Base-by-base conservation (phyloP, 2,797 vertebrate species). In the Varecia variegata region DNA sequence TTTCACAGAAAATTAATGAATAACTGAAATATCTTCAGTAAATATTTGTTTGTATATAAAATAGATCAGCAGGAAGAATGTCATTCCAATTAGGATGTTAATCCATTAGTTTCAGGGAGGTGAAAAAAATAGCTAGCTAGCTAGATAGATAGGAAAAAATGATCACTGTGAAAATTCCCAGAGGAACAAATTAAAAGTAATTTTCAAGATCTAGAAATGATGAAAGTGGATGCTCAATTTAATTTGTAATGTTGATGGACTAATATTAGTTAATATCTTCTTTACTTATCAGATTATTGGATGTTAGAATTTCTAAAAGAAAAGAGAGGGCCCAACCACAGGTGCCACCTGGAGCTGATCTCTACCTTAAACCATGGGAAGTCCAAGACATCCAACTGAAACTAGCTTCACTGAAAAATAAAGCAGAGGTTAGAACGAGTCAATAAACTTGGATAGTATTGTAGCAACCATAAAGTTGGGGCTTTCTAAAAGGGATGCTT, bases 1-100 rank as follows among this genome's bases (percentile, higher is more conserved):
- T 62, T 96, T 94, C 70, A 91, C 3, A 91, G 43, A 88, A 73
- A 88, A 68, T 71, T 10, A 74, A 27, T 70, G 77, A 82, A 85
- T 67, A 73, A 58, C 38, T 85, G 20, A 68, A 89, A 60, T 90
- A 91, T 30, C 8, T 86, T 3, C 11, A 84, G 13, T 84, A 68
- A 71, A 54, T 84, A 93, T 65, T 65, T 79, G 10, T 65, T 89
- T 84, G 12, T 43, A 27, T 58, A 25, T 45, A 88, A 80, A 81
- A 83, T 17, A 95, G 3, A 60, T 89, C 50, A 43, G 30, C 13
- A 68, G 50, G 4, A 93, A 80, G 6, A 86, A 47, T 43, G 14
- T 43, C 50, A 70, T 93, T 84, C 73, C 12, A 86, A 81, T 80
- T 60, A 50, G 3, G 74, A 73, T 70, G 3, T 77, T 93, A 70